Evolutionary conservation across 2,113 vertebrate species (phyloP).

Genomic region (human (Homo sapiens)): GRCh38 chrX:7346501-7347000

Average conservation of each 20-base stretch:
- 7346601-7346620: background rate
- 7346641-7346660: background rate
- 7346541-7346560: background rate
- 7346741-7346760: background rate
- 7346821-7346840: too few species aligned
- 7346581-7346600: background rate
- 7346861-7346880: too few species aligned
- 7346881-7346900: too few species aligned
- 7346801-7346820: too few species aligned
- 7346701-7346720: background rate
- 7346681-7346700: background rate
- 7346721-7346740: background rate
- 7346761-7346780: background rate
- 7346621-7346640: background rate
- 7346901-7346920: too few species aligned
- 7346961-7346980: too few species aligned
- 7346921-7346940: too few species aligned
- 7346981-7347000: too few species aligned
- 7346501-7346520: background rate
- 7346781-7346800: too few species aligned
- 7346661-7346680: background rate
- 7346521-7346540: background rate
- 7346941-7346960: too few species aligned
- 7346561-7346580: background rate
- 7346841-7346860: too few species aligned